These are phyloP conservation scores for Trisateles emortualis DNA, from an alignment of 2,888 invertebrate species.

Conservation along the genomic window DNA sequence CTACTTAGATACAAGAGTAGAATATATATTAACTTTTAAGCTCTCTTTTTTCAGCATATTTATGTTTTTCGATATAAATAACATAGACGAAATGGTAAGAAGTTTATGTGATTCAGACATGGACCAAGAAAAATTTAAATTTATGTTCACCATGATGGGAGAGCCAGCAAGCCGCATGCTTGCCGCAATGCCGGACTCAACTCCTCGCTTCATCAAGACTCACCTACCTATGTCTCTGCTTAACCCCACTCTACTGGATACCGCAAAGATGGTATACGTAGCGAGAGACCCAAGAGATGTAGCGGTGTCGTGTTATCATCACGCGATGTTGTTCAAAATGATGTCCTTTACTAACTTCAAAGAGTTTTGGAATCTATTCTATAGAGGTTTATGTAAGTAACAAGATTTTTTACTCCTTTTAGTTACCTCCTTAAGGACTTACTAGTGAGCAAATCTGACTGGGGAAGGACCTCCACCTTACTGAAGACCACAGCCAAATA, in stretches of 20 bases:
- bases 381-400: conserved; percentile 85
- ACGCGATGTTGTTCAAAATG: conserved; percentile 83
- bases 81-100: not conserved
- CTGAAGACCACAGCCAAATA: too few species aligned
- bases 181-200: conserved; percentile 47
- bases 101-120: not conserved
- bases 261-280: conserved; percentile 89
- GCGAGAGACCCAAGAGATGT: conserved; percentile 94
- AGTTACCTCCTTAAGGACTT: too few species aligned
- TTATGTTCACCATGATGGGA: not conserved
- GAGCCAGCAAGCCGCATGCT: conserved; percentile 22
- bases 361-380: conserved; percentile 88
- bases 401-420: not conserved
- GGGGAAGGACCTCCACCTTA: too few species aligned
- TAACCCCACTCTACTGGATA: conserved; percentile 83
- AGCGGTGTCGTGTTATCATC: conserved; percentile 91
- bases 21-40: too few species aligned
- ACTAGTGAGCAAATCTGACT: too few species aligned
- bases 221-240: conserved; percentile 88
- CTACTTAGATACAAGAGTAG: not conserved
- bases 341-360: conserved; percentile 86
- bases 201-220: conserved; percentile 88
- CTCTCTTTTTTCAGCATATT: conserved; percentile 6
- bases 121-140: not conserved
- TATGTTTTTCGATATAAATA: conserved; percentile 5